Percentiles rank a stretch among this genome's conserved stretches.
phyloP scores from a whole-genome alignment of 2,888 invertebrate genomes.

The Onthophagus sagittarius region DNA sequence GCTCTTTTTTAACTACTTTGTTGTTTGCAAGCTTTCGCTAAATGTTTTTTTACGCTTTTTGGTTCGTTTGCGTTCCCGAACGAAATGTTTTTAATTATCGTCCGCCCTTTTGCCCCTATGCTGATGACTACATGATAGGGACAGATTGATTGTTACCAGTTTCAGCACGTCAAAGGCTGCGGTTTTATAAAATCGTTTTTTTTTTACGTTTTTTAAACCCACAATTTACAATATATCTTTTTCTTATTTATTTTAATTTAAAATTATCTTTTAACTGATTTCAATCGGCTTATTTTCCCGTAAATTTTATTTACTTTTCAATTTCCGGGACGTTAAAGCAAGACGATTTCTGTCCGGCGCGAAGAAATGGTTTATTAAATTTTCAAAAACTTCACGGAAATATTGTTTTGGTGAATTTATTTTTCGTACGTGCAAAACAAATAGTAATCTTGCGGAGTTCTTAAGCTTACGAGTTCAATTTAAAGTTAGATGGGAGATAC shows the following conservation, averaged over 20 bases:
- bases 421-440: neutral
- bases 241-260: no score
- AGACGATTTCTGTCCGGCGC: neutral
- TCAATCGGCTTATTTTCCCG: no score
- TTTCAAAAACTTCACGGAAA: neutral
- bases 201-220: neutral
- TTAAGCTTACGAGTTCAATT: neutral
- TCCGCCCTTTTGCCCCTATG: neutral
- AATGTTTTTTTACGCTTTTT: neutral
- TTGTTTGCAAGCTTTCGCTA: neutral
- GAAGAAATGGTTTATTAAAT: neutral
- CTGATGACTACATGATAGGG: neutral
- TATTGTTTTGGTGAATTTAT: neutral
- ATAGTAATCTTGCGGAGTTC: neutral
- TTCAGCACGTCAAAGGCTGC: neutral
- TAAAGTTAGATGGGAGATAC: neutral
- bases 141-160: neutral
- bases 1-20: neutral
- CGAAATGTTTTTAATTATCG: neutral
- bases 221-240: no score
- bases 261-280: no score
- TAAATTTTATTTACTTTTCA: neutral
- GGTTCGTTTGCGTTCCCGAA: neutral
- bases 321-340: neutral
- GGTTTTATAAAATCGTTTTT: neutral